Evolutionary conservation across 2,113 vertebrate species (phyloP), one percentile per base, ranked within the genome.

Genomic region (Willisornis vidua): DNA sequence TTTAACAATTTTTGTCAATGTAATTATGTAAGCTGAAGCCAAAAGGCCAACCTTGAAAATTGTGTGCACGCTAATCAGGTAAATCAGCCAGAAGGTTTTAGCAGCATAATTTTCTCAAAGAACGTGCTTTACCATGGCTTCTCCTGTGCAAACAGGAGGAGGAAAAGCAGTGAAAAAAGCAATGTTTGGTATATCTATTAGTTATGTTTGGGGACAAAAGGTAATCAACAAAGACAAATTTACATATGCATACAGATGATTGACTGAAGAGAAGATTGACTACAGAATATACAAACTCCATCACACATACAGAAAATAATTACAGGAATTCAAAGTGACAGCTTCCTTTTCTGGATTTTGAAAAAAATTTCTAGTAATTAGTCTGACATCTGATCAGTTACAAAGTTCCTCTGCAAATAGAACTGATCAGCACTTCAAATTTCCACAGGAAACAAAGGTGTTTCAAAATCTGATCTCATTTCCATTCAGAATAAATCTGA

Each of bases 21-120:
- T 37, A 85, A 92, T 91, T 78, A 82, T 33, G 52, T 61, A 89
- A 92, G 37, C 28, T 72, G 73, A 90, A 84, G 76, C 48, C 48
- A 57, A 96, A 92, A 93, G 87, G 62, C 31, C 77, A 85, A 43
- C 24, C 65, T 75, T 48, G 52, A 87, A 94, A 87, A 91, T 2
- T 5, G 2, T 52, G 33, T 54, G 35, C 61, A 78, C 57, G 45
- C 48, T 78, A 49, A 78, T 90, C 51, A 89, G 35, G 48, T 84
- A 77, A 76, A 92, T 77, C 87, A 70, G 39, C 81, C 68, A 92
- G 29, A 84, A 84, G 35, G 49, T n/a, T 94, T 91, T 35, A 94
- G 62, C 3, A 4, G 73, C 51, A 85, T 52, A 52, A 72, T 71
- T 63, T 87, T 68, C 39, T 51, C 31, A 18, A 59, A 63, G 11